Conservation (phyloP, 2,888 invertebrate species). For the Scaptodrosophila latifasciaeformis region DNA sequence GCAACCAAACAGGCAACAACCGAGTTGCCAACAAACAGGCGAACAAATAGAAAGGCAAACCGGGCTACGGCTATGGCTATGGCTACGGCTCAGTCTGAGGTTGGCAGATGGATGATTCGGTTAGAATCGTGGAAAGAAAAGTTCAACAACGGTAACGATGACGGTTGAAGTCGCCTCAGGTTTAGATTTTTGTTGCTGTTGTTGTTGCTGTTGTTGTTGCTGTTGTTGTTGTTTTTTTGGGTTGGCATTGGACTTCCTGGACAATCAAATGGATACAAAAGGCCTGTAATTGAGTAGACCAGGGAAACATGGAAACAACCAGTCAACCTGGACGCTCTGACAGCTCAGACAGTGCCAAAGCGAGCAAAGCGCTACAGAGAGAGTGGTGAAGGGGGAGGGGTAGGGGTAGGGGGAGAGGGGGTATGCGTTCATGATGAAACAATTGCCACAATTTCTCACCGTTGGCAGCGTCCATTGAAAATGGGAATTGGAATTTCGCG, state of each 20-base stretch:
- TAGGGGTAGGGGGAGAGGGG: background rate
- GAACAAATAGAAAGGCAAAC: constrained; percentile 37
- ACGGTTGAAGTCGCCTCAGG: background rate
- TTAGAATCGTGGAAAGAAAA: constrained; percentile 37
- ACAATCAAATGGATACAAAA: constrained; percentile 48
- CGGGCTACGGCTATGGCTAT: constrained; percentile 7
- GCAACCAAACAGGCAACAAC: constrained; percentile 1
- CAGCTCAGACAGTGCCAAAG: too few relatives aligned
- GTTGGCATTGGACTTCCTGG: constrained; percentile 14
- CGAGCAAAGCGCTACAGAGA: too few relatives aligned
- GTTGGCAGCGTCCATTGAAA: constrained; percentile 49
- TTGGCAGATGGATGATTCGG: constrained; percentile 48
- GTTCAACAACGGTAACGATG: background rate
- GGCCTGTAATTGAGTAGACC: constrained; percentile 60
- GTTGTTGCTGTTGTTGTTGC: too few relatives aligned
- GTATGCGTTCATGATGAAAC: constrained; percentile 32
- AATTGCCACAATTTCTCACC: constrained; percentile 25
- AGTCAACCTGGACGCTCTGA: too few relatives aligned
- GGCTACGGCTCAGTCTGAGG: background rate
- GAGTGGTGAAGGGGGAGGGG: background rate
- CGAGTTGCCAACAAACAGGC: background rate
- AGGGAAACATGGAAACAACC: constrained; percentile 29
- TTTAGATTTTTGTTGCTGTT: background rate
- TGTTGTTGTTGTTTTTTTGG: too few relatives aligned
- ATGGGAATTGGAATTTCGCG: constrained; percentile 58